Conservation (phyloP, 2,888 invertebrate genomes). For the Cremastobaeus sp. region DNA sequence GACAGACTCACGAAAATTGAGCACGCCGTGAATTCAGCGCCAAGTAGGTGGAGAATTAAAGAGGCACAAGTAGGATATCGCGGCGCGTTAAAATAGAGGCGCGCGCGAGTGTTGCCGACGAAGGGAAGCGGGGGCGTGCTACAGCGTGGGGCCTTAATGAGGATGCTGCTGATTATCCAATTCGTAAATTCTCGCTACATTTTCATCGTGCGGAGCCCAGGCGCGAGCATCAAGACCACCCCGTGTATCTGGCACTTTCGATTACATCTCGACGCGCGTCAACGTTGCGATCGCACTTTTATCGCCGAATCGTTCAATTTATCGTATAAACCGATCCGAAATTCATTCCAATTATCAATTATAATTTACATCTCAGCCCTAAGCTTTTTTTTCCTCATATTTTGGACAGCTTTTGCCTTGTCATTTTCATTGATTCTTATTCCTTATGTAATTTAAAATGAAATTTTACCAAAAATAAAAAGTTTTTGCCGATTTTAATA, state of each 20-base stretch:
- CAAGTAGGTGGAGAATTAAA: conserved; percentile 58
- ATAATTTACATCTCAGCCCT: no score
- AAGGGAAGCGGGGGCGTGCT: conserved; percentile 76
- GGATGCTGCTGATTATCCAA: conserved; percentile 85
- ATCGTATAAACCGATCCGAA: no score
- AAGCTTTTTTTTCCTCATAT: no score
- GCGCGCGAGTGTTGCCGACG: conserved; percentile 59
- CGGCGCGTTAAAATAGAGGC: conserved; percentile 57
- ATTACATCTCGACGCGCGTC: conserved; percentile 41
- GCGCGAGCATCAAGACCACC: conserved; percentile 73
- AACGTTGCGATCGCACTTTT: conserved; percentile 37
- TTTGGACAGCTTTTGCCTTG: no score
- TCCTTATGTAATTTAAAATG: no score
- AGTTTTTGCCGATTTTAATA: no score
- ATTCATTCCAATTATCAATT: no score
- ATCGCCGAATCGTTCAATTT: conserved; percentile 21
- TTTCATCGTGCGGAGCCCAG: conserved; percentile 73
- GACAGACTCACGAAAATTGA: conserved; percentile 46
- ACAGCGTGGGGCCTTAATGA: conserved; percentile 80
- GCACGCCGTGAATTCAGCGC: conserved; percentile 26
- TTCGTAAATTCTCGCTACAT: conserved; percentile 80
- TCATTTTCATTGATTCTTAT: no score
- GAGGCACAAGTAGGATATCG: conserved; percentile 57
- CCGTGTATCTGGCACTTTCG: conserved; percentile 47
- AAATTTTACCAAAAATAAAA: no score